Evolutionary conservation across 35 echinoderm and acorn worm genomes (phyloP), one percentile per base, ranked within the genome.

Genomic region (Anneissia japonica): DNA sequence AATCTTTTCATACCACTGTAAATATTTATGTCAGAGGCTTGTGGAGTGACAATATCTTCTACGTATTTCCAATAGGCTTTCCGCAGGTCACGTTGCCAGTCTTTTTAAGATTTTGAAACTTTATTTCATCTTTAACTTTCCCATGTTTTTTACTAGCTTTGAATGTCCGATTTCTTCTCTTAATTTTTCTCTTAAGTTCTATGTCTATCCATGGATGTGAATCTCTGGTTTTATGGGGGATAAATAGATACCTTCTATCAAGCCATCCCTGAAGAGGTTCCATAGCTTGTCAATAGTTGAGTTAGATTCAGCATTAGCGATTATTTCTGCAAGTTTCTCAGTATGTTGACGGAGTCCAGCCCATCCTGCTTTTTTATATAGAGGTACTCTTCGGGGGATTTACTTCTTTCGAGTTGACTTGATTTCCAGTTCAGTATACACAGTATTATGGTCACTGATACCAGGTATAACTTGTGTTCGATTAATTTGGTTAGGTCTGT

Each of bases 401-500:
- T 86, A 73, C 26, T 86, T 86, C 36, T 64, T 86, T 30, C 84
- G 31, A 32, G 38, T 41, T 34, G 73, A 73, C 30, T 86, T 45
- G 2, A 86, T 76, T 31, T 86, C 84, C 5, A 86, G 84, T 37
- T 86, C 84, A 1, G 74, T 76, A 46, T 86, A 86, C 10, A 81
- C 86, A 32, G 36, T 45, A 28, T 87, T 73, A 31, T 81, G 77
- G 37, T 88, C 39, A 37, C 76, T 72, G 64, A 88, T 88, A 80
- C 86, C 77, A 51, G 86, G 86, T 23, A 81, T 26, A 31, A 73
- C 79, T 88, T 87, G 32, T 7, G 75, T 87, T 21, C 85, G 77
- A 40, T 79, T 77, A 14, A 87, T 87, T 46, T 87, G 74, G 13
- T 30, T 78, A 13, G 75, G 85, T 79, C 74, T 36, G 75, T 87